These are phyloP conservation scores for Strongylocentrotus purpuratus DNA, from an alignment of 35 echinoderm and acorn worm genomes.

Conservation along the genomic window DNA sequence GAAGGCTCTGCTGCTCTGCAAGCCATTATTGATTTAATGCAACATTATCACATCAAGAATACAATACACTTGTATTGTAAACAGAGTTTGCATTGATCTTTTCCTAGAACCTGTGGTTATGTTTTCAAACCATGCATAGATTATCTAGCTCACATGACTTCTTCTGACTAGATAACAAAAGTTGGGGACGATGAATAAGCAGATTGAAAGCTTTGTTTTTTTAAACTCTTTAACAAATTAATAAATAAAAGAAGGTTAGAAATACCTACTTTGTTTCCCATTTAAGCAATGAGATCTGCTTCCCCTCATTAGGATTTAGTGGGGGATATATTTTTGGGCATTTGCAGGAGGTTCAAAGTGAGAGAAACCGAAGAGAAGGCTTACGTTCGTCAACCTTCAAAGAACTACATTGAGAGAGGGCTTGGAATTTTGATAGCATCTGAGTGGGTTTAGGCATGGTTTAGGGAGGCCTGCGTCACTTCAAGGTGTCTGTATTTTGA, in stretches of 20 bases:
- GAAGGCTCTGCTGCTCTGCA: background rate
- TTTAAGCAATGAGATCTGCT: background rate
- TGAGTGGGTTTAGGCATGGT: background rate
- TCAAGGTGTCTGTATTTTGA: conserved; percentile 37
- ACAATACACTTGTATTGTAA: background rate
- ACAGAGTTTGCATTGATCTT: conserved; percentile 6
- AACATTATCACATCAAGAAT: background rate
- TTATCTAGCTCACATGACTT: background rate
- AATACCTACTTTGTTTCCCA: no score
- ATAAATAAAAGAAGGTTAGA: no score
- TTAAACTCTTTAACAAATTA: no score
- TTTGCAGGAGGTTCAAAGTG: background rate
- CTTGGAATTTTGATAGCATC: background rate
- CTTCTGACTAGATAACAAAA: background rate
- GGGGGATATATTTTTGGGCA: background rate
- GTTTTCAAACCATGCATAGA: background rate
- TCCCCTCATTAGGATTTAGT: background rate
- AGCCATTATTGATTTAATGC: background rate
- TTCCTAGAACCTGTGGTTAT: background rate
- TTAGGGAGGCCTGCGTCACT: conserved; percentile 10
- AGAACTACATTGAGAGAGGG: background rate
- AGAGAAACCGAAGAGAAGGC: background rate
- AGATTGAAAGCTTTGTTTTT: background rate
- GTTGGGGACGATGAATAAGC: background rate
- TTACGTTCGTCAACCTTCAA: background rate